A percentile compares a stretch with the other conserved stretches of the same genome.
These are phyloP conservation scores for Ochropleura leucogaster DNA, from an alignment of 2,888 invertebrate species.

Conservation along the genomic window DNA sequence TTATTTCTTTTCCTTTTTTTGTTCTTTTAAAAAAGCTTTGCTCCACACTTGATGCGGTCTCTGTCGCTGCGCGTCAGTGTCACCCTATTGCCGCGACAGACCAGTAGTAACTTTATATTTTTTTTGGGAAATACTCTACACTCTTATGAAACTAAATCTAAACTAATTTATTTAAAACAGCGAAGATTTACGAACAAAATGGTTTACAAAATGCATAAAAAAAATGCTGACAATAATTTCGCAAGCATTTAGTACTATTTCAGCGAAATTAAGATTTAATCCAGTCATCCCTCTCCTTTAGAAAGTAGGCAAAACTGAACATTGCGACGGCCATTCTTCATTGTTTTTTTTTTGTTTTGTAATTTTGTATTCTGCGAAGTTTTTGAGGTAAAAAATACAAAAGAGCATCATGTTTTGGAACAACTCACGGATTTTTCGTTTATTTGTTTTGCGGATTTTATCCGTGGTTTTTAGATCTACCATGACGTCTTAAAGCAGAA, in stretches of 20 bases:
- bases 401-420: constrained; percentile 30
- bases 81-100: too few relatives aligned
- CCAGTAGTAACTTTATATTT: too few relatives aligned
- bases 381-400: constrained; percentile 12
- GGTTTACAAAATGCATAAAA: background rate
- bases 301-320: constrained; percentile 20
- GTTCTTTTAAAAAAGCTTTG: too few relatives aligned
- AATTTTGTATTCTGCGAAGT: constrained; percentile 29
- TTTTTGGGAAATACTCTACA: too few relatives aligned
- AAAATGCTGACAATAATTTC: constrained; percentile 47
- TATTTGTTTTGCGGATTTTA: too few relatives aligned
- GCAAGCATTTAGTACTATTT: constrained; percentile 50
- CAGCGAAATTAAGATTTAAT: constrained; percentile 62
- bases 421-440: background rate
- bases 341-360: constrained; percentile 2
- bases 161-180: background rate
- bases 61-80: too few relatives aligned
- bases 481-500: too few relatives aligned
- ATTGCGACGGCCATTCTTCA: constrained; percentile 3
- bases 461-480: too few relatives aligned
- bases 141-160: background rate
- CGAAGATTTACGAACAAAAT: background rate
- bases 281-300: constrained; percentile 59
- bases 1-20: too few relatives aligned
- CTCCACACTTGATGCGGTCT: too few relatives aligned